Base-by-base conservation (phyloP, 2,888 invertebrate species). In the Micoletzkya japonica region DNA sequence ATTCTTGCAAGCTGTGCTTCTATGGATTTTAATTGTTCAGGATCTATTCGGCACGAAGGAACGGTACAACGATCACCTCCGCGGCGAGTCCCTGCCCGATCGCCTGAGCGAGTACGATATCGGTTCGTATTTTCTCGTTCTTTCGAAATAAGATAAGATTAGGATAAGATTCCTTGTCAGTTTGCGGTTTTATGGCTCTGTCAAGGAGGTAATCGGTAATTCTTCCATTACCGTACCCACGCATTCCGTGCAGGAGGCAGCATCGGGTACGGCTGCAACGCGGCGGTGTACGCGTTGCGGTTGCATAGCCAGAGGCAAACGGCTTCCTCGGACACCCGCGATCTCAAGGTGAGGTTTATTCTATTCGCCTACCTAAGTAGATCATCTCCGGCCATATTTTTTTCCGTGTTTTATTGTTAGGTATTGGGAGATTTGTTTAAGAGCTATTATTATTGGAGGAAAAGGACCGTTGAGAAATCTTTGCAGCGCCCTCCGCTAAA, bases 211-310 rank as follows among this genome's bases (percentile, higher is more conserved):
- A 39, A 39, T 7, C 39, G 7, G 39, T 39, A 39, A 17, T 7
- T 39, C 7, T 7, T 39, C 39, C 39, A 54, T 7, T n/a, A 54
- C 14, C 4, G 4, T 26, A 57, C 30, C 6, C 28, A 24, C 4
- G 30, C 4, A 14, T 17, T 57, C 32, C 10, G 32, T 34, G 32
- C 59, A 82, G 83, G 83, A 7, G 73, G 77, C 66, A 76, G 77
- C 66, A 81, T 85, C 44, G 83, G 79, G 7, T 75, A 76, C 59
- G 84, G 84, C 24, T 80, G 84, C 71, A 81, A 80, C 54, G 84
- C 81, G 0, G 84, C 84, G 2, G 84, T 84, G 7, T 84, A 84
- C 64, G 79, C 81, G 52, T 67, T 80, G 28, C 57, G 58, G 17
- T 52, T 70, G 37, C 28, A 37, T n/a, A n/a, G 68, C 32, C 57